phyloP scores from a whole-genome alignment of 2,797 vertebrate genomes.

The Pristis pectinata region DNA sequence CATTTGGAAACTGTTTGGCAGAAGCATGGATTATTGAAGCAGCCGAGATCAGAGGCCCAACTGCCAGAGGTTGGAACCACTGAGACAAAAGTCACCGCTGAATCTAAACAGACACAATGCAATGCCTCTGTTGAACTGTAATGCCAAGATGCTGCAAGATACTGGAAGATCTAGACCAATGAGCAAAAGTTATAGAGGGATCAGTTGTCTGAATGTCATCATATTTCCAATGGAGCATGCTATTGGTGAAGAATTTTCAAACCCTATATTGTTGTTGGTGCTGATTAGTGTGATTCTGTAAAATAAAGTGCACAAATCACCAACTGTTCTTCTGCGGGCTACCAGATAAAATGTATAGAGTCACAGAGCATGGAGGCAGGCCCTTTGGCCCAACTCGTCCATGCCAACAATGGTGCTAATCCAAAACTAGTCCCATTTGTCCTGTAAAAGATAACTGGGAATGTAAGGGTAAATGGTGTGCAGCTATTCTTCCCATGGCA shows the following conservation, averaged over 20 bases:
- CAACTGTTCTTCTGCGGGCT: neutral
- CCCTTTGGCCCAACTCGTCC: no score
- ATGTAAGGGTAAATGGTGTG: no score
- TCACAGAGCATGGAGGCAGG: no score
- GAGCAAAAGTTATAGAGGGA: neutral
- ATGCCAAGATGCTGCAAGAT: neutral
- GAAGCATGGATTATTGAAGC: no score
- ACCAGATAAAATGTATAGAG: neutral
- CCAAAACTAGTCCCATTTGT: no score
- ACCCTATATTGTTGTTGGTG: neutral
- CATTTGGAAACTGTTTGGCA: neutral
- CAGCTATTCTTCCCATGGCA: no score
- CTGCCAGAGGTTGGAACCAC: neutral
- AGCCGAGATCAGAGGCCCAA: neutral
- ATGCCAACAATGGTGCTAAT: no score
- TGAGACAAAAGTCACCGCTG: neutral
- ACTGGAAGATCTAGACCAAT: neutral
- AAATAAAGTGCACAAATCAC: neutral
- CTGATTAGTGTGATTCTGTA: neutral
- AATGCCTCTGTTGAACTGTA: neutral
- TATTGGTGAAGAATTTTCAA: neutral
- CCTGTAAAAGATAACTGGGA: no score
- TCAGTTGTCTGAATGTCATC: neutral
- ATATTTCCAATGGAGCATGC: neutral
- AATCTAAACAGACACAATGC: neutral